Evolutionary conservation across 2,113 vertebrate genomes (phyloP), one percentile per base, ranked within the genome.

Genomic region (Pluvianellus socialis): DNA sequence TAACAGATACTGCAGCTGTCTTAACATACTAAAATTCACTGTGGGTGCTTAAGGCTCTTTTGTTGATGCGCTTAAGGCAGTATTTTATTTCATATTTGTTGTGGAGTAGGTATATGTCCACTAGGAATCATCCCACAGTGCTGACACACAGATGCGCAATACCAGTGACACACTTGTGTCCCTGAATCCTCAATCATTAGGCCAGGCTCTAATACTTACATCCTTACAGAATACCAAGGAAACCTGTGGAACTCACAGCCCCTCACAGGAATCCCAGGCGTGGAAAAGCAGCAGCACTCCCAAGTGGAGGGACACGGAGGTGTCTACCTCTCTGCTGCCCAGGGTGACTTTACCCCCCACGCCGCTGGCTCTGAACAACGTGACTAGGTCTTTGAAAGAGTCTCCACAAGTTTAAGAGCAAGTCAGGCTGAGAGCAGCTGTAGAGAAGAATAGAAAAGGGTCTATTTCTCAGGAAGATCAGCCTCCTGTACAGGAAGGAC

Each of bases 401-500:
- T 14, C 38, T 75, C 58, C 5, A 4, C 30, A 58, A 96, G 65
- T 75, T 79, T 45, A 38, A 85, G 70, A 89, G 86, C 70, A 65
- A 94, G 67, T 82, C 26, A 53, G 84, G 66, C 81, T 59, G 77
- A 70, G 42, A 70, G 89, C 53, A 95, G 87, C 79, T 75, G 83
- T 62, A 85, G 58, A 17, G 71, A 77, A 90, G 72, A 95, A 94
- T 42, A 92, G 77, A 49, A 90, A 81, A 79, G 91, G 58, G 77
- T 73, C 81, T 90, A 22, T 95, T 95, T 92, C 92, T 92, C 92
- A 96, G 91, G 80, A 92, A 96, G 91, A 92, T 85, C 73, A 87
- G 85, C 70, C 91, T 91, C 92, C 89, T 73, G 89, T 16, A 85
- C 94, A 95, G 95, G 96, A 96, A 96, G 94, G 77, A 92, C 49